A percentile compares a stretch with the other conserved stretches of the same genome.
Conservation (phyloP, 1,140 invertebrate species). For the Drosophila oshimai region DNA sequence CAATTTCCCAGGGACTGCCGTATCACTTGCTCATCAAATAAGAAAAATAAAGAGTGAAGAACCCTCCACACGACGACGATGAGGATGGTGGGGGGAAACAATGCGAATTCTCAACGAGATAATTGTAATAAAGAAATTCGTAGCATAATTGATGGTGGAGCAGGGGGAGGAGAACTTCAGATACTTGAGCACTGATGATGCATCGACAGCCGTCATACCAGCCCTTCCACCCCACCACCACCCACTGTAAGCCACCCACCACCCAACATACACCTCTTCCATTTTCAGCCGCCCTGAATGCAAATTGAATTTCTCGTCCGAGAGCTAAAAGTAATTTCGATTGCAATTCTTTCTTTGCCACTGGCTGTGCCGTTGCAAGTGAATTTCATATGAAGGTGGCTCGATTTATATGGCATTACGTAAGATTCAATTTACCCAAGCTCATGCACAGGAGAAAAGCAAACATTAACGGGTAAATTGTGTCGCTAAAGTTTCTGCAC, state of each 20-base stretch:
- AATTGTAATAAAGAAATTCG: slow-evolving; percentile 64
- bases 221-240: neutral
- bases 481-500: neutral
- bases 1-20: slow-evolving; percentile 63
- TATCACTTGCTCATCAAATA: slow-evolving; percentile 57
- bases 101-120: slow-evolving; percentile 62
- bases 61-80: slow-evolving; percentile 20
- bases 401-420: slow-evolving; percentile 46
- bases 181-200: slow-evolving; percentile 34
- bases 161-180: neutral
- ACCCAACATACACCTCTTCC: neutral
- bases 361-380: slow-evolving; percentile 38
- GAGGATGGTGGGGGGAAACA: slow-evolving; percentile 41
- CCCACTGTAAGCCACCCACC: neutral
- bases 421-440: slow-evolving; percentile 43
- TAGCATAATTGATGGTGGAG: slow-evolving; percentile 24
- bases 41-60: neutral
- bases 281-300: slow-evolving; percentile 25
- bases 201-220: slow-evolving; percentile 4
- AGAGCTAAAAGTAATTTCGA: slow-evolving; percentile 50
- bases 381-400: slow-evolving; percentile 52
- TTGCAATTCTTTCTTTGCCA: slow-evolving; percentile 42
- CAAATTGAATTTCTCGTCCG: slow-evolving; percentile 45
- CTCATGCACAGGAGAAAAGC: slow-evolving; percentile 6
- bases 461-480: neutral